Evolutionary conservation across 2,888 invertebrate species (phyloP).

Genomic region (Meliscaeva auricollis): DNA sequence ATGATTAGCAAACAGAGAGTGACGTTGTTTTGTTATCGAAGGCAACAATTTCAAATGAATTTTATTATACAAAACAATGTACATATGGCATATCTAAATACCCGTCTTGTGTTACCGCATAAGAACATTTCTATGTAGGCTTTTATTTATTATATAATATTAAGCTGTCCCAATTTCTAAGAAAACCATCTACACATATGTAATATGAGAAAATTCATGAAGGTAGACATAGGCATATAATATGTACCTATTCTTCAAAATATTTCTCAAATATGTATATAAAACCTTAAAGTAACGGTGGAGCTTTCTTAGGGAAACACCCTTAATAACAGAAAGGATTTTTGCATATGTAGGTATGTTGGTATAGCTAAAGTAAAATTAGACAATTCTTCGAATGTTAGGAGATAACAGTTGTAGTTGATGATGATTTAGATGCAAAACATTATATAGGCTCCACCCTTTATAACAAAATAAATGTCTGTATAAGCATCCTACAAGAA

Average conservation of each 20-base stretch:
- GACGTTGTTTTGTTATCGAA: slow-evolving; percentile 35
- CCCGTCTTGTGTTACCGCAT: background rate
- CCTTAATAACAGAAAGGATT: background rate
- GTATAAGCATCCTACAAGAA: background rate
- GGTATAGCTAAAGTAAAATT: background rate
- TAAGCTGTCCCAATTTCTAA: slow-evolving; percentile 5
- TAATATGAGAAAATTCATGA: background rate
- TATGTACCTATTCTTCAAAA: background rate
- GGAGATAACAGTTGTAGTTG: background rate
- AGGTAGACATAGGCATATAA: background rate
- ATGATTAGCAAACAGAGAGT: slow-evolving; percentile 45
- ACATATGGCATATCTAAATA: background rate
- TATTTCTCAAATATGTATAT: slow-evolving; percentile 8
- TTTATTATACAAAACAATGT: slow-evolving; percentile 42
- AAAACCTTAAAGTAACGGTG: slow-evolving; percentile 10
- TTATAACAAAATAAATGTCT: background rate
- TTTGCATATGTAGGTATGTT: background rate
- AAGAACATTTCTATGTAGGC: background rate
- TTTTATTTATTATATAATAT: background rate
- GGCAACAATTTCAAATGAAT: slow-evolving; percentile 45
- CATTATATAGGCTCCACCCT: slow-evolving; percentile 34
- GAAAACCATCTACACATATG: slow-evolving; percentile 12
- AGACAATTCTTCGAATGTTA: slow-evolving; percentile 1
- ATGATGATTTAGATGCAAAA: slow-evolving; percentile 6
- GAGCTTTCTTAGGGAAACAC: slow-evolving; percentile 27